Conservation (phyloP, 1,140 invertebrate species). For the Drosophila melanica region DNA sequence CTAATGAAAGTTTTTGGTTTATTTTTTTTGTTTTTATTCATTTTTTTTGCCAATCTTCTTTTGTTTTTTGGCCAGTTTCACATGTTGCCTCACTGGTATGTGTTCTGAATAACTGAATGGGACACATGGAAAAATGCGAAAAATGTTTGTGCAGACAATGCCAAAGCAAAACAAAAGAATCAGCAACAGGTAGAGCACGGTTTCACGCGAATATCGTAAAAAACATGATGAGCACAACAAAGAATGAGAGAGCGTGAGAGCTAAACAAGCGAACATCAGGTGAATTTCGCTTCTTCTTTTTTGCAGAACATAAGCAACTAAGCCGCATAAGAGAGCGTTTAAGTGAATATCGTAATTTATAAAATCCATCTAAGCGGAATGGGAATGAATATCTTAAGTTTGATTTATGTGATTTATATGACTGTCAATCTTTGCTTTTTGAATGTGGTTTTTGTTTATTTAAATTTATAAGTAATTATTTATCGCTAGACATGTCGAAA, state of each 20-base stretch:
- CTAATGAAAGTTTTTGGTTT: constrained; percentile 68
- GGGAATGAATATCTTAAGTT: constrained; percentile 20
- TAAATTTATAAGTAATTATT: too few species aligned
- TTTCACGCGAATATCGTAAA: constrained; percentile 55
- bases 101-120: constrained; percentile 58
- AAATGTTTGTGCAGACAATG: constrained; percentile 75
- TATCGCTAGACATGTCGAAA: too few species aligned
- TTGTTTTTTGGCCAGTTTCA: constrained; percentile 36
- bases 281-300: constrained; percentile 21
- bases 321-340: constrained; percentile 12
- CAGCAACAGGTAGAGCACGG: constrained; percentile 55
- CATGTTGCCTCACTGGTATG: constrained; percentile 47
- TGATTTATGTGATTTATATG: too few species aligned
- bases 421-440: too few species aligned
- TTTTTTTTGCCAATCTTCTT: constrained; percentile 24
- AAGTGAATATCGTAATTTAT: constrained; percentile 54
- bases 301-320: constrained; percentile 4
- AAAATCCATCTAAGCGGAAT: neutral
- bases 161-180: constrained; percentile 60
- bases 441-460: too few species aligned
- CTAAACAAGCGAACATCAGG: constrained; percentile 31
- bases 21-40: constrained; percentile 39
- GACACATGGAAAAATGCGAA: constrained; percentile 74
- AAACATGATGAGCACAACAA: neutral
- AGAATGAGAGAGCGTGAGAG: constrained; percentile 16